A percentile compares a stretch with the other conserved stretches of the same genome.
phyloP scores from a whole-genome alignment of 2,888 invertebrate genomes.

The Alitta virens region DNA sequence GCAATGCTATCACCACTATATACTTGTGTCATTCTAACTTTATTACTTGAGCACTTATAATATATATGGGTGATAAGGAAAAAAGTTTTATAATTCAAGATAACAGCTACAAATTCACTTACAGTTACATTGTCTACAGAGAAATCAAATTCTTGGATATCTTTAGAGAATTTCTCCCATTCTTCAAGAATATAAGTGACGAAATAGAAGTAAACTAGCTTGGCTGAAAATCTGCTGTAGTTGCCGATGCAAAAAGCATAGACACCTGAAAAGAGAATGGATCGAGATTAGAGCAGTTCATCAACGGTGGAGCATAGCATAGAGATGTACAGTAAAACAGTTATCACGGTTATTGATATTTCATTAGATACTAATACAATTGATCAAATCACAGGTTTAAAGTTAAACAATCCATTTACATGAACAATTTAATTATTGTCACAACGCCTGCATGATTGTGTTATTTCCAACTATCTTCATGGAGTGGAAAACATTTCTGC shows the following conservation, averaged over 20 bases:
- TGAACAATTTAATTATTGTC: too few species aligned
- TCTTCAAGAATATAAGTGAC: slow-evolving; percentile 43
- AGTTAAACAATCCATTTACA: too few species aligned
- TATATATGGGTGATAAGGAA: not conserved
- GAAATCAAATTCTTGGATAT: slow-evolving; percentile 81
- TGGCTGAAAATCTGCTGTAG: slow-evolving; percentile 74
- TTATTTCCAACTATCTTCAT: too few species aligned
- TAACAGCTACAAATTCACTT: not conserved
- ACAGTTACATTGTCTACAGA: slow-evolving; percentile 84
- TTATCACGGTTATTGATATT: too few species aligned
- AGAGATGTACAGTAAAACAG: too few species aligned
- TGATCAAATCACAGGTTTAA: too few species aligned
- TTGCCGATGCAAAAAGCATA: slow-evolving; percentile 86
- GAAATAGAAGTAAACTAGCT: slow-evolving; percentile 80
- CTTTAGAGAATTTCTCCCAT: slow-evolving; percentile 89
- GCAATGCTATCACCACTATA: too few species aligned
- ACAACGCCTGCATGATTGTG: too few species aligned
- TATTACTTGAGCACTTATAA: not conserved
- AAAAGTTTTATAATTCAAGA: not conserved
- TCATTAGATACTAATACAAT: too few species aligned
- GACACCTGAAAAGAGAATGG: slow-evolving; percentile 71
- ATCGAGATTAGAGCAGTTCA: too few species aligned
- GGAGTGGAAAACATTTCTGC: too few species aligned
- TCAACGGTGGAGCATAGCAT: too few species aligned
- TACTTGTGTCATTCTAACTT: not conserved